Base-by-base conservation (phyloP, 1,140 invertebrate genomes). In the Micrasema longulum region DNA sequence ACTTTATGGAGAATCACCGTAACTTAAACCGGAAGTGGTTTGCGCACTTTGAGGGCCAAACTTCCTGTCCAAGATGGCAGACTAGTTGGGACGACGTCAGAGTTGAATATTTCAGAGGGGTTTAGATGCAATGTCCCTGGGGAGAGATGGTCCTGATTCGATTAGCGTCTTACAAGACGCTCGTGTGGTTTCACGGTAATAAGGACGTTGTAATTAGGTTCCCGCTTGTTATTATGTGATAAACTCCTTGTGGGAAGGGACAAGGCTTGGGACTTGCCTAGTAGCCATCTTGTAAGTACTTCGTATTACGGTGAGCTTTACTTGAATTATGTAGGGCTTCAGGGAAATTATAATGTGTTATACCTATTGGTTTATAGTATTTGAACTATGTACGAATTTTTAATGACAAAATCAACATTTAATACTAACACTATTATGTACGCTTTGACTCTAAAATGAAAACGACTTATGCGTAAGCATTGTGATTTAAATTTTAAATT, bases 181-280 rank as follows among this genome's bases (percentile, higher is more conserved):
- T 75, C 71, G 64, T 75, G 73, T 52, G 73, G 73, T 75, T 75
- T 75, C 73, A 75, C 73, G 73, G 73, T 75, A 75, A 69, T 72
- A 69, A 68, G 73, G 55, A 69, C 48, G 14, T 47, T 62, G 72
- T 75, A 75, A 75, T 75, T 75, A 69, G 73, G 70, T 66, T 72
- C 20, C 18, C 48, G 57, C 53, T 72, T 57, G 68, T 72, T 72
- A 75, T 75, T 72, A 75, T 50, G 73, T 62, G 70, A 72, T 75
- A 75, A 71, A 75, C 48, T 71, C 55, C 35, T 64, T 12, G 23
- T 38, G 16, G 18, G 60, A 18, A 9, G 23, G 53, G 36, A 36
- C 26, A 2, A 31, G 26, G 7, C 11, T 9, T 1, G 22, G 48
- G 48, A 52, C 14, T 5, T 23, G 23, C n/a, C 12, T n/a, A 38